These are phyloP conservation scores for Pseudopipra pipra DNA, from an alignment of 2,113 vertebrate species.

Conservation along the genomic window DNA sequence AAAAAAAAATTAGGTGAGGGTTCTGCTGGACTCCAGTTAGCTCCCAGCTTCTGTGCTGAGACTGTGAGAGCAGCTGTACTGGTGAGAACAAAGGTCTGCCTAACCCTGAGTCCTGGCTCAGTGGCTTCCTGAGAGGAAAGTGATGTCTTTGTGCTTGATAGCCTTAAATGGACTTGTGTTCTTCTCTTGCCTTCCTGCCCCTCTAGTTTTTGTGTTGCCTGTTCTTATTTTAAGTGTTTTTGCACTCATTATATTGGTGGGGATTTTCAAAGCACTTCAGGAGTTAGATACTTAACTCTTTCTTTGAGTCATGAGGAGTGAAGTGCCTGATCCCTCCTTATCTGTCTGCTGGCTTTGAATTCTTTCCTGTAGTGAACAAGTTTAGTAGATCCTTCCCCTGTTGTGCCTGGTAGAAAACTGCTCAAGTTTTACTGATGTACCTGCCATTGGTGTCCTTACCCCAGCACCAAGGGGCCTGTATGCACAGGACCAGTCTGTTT, in stretches of 20 bases:
- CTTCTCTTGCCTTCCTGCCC: background rate
- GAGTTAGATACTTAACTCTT: background rate
- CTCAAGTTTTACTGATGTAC: background rate
- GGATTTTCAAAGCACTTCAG: background rate
- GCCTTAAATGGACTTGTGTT: background rate
- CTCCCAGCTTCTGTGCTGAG: background rate
- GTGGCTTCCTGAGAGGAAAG: background rate
- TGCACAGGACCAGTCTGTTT: background rate
- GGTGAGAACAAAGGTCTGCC: background rate
- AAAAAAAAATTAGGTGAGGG: background rate
- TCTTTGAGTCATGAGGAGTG: background rate
- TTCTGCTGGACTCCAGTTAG: background rate
- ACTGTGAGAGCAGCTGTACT: background rate
- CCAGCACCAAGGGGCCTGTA: background rate
- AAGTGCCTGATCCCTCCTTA: background rate
- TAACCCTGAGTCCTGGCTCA: background rate
- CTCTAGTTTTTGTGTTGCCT: background rate
- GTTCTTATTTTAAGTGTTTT: background rate
- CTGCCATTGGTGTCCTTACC: background rate
- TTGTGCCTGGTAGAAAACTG: background rate
- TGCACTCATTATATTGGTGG: background rate
- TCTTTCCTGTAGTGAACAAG: background rate
- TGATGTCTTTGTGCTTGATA: background rate
- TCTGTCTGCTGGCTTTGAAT: background rate
- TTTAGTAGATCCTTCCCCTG: background rate